These are phyloP conservation scores for Drosophila barbarae DNA, from an alignment of 2,888 invertebrate genomes.

Conservation along the genomic window DNA sequence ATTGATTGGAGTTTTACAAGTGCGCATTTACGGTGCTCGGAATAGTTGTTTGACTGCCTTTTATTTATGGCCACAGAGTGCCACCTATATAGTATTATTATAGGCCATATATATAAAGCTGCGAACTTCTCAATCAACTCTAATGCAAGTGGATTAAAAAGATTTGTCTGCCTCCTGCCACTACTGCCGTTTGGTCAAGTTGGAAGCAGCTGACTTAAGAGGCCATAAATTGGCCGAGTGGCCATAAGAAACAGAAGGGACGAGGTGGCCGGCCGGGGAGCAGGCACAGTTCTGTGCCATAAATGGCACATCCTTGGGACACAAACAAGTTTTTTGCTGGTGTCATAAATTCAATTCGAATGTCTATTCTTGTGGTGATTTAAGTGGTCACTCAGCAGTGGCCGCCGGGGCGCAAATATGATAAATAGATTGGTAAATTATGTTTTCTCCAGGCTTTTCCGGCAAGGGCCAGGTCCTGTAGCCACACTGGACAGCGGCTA, in stretches of 20 bases:
- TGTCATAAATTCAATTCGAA: conserved; percentile 74
- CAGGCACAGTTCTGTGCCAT: conserved; percentile 39
- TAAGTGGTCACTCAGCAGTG: conserved; percentile 66
- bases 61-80: conserved; percentile 25
- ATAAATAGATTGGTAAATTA: conserved; percentile 75
- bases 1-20: conserved; percentile 32
- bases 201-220: conserved; percentile 55
- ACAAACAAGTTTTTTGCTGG: conserved; percentile 49
- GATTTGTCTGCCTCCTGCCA: conserved; percentile 36
- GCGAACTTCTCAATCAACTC: conserved; percentile 46
- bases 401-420: conserved; percentile 65
- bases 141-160: conserved; percentile 42
- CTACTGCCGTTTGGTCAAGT: conserved; percentile 31
- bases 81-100: conserved; percentile 12
- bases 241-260: conserved; percentile 57
- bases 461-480: conserved; percentile 17
- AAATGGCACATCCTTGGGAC: conserved; percentile 58
- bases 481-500: conserved; percentile 48
- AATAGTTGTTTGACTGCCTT: conserved; percentile 31
- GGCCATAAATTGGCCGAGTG: conserved; percentile 65
- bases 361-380: conserved; percentile 71
- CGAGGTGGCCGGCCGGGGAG: background rate
- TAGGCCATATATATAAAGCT: background rate
- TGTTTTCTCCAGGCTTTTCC: conserved; percentile 49
- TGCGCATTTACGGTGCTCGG: conserved; percentile 10